phyloP scores from a whole-genome alignment of 2,888 invertebrate species.

The Anthophora plumipes region DNA sequence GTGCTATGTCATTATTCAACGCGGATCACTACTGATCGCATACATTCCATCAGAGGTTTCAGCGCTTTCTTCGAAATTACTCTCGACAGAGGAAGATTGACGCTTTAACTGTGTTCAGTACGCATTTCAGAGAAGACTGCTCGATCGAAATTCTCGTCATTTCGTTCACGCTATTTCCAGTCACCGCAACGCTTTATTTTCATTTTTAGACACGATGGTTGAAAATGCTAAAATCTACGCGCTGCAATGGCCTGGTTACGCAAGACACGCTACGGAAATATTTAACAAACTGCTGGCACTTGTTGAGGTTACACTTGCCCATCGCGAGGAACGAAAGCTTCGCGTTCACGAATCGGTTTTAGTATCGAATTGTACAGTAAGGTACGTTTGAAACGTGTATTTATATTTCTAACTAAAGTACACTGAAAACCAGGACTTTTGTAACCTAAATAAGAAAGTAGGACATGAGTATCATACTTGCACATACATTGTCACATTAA shows the following conservation, averaged over 20 bases:
- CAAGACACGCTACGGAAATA: slow-evolving; percentile 88
- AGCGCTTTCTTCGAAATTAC: slow-evolving; percentile 50
- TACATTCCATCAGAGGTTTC: slow-evolving; percentile 53
- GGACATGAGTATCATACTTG: no score
- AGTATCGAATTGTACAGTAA: slow-evolving; percentile 90
- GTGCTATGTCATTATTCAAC: slow-evolving; percentile 37
- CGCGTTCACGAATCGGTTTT: slow-evolving; percentile 91
- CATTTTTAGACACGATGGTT: slow-evolving; percentile 73
- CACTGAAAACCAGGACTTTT: not conserved
- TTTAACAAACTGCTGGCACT: slow-evolving; percentile 90
- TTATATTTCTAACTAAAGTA: not conserved
- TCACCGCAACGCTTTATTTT: not conserved
- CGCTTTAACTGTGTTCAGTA: slow-evolving; percentile 44
- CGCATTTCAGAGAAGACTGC: slow-evolving; percentile 1
- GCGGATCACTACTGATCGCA: slow-evolving; percentile 42
- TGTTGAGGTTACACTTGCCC: slow-evolving; percentile 91
- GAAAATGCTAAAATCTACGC: slow-evolving; percentile 84
- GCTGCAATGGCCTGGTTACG: slow-evolving; percentile 90
- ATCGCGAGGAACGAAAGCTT: slow-evolving; percentile 90
- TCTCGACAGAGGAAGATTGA: slow-evolving; percentile 45
- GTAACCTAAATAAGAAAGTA: not conserved
- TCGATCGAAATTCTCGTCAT: not conserved
- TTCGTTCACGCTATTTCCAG: slow-evolving; percentile 10
- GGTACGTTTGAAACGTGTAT: slow-evolving; percentile 84
- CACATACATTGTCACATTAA: not conserved